phyloP scores from a whole-genome alignment of 2,113 vertebrate genomes.

The Hymenochirus boettgeri region DNA sequence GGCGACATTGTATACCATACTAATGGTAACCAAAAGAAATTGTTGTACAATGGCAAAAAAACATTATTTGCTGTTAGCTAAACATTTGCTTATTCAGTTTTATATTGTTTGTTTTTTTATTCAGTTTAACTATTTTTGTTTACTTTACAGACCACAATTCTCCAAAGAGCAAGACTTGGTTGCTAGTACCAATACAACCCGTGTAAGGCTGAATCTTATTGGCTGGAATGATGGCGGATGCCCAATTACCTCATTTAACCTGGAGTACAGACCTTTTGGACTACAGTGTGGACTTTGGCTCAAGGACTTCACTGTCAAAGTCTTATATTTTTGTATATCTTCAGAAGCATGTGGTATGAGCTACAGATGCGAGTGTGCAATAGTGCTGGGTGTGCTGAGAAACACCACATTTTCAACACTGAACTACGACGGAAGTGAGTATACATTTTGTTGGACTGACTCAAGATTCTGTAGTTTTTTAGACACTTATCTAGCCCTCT shows the following conservation, averaged over 20 bases:
- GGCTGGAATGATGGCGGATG: constrained; percentile 98
- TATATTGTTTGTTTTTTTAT: background rate
- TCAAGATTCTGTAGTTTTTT: too few species aligned
- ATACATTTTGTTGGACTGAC: too few species aligned
- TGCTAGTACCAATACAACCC: constrained; percentile 88
- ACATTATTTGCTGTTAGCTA: too few species aligned
- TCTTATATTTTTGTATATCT: constrained; percentile 91
- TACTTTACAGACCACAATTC: constrained; percentile 85
- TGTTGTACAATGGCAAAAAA: too few species aligned
- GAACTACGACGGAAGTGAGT: constrained; percentile 93
- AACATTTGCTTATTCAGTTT: too few species aligned
- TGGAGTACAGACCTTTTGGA: constrained; percentile 90
- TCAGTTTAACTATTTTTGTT: background rate
- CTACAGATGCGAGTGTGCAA: constrained; percentile 96
- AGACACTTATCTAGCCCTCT: too few species aligned
- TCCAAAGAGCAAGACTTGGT: constrained; percentile 97
- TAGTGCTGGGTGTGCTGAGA: constrained; percentile 93
- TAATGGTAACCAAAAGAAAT: too few species aligned
- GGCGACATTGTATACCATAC: too few species aligned
- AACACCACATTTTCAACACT: constrained; percentile 91
- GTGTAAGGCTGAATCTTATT: constrained; percentile 86
- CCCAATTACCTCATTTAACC: constrained; percentile 91
- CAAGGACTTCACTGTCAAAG: constrained; percentile 91
- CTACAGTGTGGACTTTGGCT: constrained; percentile 84
- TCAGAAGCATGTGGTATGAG: constrained; percentile 92